phyloP scores from a whole-genome alignment of 2,113 vertebrate species.

The Lanius collurio region DNA sequence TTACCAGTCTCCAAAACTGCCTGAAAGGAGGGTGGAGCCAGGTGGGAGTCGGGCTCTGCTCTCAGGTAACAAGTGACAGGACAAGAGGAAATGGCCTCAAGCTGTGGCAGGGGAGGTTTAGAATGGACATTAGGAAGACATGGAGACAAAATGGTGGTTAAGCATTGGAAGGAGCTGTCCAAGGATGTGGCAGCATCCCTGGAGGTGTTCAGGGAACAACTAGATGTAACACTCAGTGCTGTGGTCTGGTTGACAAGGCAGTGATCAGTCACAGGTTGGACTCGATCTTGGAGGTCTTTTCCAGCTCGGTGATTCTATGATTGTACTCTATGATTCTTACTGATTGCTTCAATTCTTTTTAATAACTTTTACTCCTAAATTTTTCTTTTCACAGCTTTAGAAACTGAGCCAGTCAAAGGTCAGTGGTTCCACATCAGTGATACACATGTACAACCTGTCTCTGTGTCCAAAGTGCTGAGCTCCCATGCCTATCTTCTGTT shows the following conservation, averaged over 20 bases:
- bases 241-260: neutral
- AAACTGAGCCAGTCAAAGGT: constrained; percentile 74
- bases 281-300: neutral
- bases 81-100: neutral
- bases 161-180: neutral
- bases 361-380: neutral
- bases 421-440: constrained; percentile 96
- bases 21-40: neutral
- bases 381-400: constrained; percentile 58
- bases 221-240: neutral
- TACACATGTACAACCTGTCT: constrained; percentile 85
- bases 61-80: neutral
- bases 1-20: neutral
- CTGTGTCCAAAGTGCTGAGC: constrained; percentile 82
- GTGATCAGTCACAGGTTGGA: neutral
- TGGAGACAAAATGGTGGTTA: neutral
- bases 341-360: neutral
- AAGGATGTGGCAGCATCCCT: neutral
- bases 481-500: constrained; percentile 97
- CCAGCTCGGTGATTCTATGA: neutral
- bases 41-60: neutral
- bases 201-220: neutral
- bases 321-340: neutral
- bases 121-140: neutral
- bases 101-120: neutral